Percentiles rank a stretch among this genome's conserved stretches.
Evolutionary conservation across 1,140 invertebrate species (phyloP).

Genomic region (Zaprionus gabonicus): DNA sequence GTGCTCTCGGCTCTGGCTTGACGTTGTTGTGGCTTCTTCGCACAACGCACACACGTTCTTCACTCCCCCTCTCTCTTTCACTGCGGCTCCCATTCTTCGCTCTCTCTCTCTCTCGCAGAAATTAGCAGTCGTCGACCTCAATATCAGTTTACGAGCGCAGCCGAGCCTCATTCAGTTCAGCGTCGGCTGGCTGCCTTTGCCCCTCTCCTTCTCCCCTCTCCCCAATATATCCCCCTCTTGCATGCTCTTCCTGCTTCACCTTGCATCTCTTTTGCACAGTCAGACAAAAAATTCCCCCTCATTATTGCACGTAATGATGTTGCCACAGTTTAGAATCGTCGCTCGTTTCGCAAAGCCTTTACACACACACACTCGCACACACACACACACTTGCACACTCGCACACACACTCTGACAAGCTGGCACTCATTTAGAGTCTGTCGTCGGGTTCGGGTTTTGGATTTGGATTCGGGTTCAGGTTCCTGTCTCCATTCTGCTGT

Average conservation of each 20-base stretch:
- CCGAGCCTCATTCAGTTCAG: conserved; percentile 31
- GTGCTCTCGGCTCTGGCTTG: conserved; percentile 22
- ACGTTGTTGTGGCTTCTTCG: conserved; percentile 47
- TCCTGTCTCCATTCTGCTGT: conserved; percentile 59
- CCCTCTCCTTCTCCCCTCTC: neutral
- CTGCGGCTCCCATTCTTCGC: conserved; percentile 23
- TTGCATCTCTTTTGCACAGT: conserved; percentile 47
- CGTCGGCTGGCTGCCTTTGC: conserved; percentile 10
- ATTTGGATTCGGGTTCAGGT: conserved; percentile 48
- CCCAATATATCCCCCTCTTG: neutral
- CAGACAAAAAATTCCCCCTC: conserved; percentile 53
- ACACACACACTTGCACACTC: conserved; percentile 7
- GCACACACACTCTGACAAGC: neutral
- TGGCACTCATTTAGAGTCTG: neutral
- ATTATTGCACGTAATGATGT: conserved; percentile 72
- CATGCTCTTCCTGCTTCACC: conserved; percentile 22
- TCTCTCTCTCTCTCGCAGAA: conserved; percentile 55
- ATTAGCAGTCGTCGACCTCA: conserved; percentile 82
- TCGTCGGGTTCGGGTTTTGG: conserved; percentile 44
- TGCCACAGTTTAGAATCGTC: conserved; percentile 74
- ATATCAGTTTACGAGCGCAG: conserved; percentile 75
- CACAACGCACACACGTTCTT: conserved; percentile 32
- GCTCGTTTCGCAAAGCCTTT: conserved; percentile 44
- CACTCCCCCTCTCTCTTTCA: conserved; percentile 11
- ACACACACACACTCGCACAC: conserved; percentile 27